Evolutionary conservation across 2,113 vertebrate genomes (phyloP), one percentile per base, ranked within the genome.

Genomic region (Pedetes capensis): DNA sequence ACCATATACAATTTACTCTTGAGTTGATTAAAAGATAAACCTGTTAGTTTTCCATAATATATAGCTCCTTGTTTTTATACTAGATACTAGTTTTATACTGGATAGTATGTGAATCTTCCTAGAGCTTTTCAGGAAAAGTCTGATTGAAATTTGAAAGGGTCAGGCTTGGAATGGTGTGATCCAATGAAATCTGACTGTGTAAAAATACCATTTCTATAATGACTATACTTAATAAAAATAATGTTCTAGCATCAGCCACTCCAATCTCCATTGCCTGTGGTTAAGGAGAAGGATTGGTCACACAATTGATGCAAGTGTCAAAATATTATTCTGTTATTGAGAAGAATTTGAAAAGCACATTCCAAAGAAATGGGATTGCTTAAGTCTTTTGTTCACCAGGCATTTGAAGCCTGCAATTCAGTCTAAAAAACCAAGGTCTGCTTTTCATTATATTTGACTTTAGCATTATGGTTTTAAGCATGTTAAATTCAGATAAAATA

Each of bases 371-470:
- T 29, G 78, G 37, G 7, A 7, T 68, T 25, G 37, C 8, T 20
- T 37, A 72, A 82, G 51, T 34, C 14, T 69, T 86, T 72, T 87
- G 53, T 91, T 94, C 6, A 0, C 34, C 17, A 71, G 84, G 4
- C 42, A 37, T n/a, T 75, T 53, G 25, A 71, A 91, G 32, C 63
- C 20, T 10, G 14, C 3, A 23, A 22, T 55, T 59, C 22, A 72
- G 20, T 25, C 51, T 53, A n/a, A 69, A 94, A 74, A 29, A 1
- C 69, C 37, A 61, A 34, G 44, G 10, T 59, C 18, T 76, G 34
- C n/a, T 93, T 95, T 96, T 91, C 20, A 44, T 61, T 71, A 51
- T 10, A 25, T 87, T 81, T 78, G 61, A 64, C n/a, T 93, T 93
- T 53, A 61, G 32, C 64, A 27, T 44, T 83, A 49, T 16, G 66